These are phyloP conservation scores for Pantherophis guttatus DNA, from an alignment of 2,113 vertebrate genomes.

Conservation along the genomic window DNA sequence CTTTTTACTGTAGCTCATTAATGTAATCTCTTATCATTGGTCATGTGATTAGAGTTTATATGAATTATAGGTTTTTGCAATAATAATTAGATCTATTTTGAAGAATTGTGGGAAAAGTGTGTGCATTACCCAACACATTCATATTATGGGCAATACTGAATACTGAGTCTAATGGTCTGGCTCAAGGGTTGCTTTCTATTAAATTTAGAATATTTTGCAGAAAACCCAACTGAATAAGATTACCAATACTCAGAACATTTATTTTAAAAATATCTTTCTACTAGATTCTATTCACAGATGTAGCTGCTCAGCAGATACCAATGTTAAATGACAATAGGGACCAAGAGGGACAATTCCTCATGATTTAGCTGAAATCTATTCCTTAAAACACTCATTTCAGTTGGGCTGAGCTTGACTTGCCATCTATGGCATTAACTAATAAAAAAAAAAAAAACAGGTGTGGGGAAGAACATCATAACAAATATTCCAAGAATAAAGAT, in stretches of 20 bases:
- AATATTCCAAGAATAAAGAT: neutral
- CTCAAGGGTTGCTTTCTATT: neutral
- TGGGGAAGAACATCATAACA: neutral
- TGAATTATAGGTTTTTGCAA: neutral
- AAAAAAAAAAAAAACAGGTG: neutral
- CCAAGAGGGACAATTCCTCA: neutral
- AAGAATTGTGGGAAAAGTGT: neutral
- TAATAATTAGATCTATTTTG: neutral
- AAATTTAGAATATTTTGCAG: neutral
- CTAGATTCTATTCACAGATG: neutral
- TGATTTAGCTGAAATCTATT: neutral
- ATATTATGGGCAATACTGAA: neutral
- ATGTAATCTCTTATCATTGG: neutral
- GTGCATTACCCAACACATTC: neutral
- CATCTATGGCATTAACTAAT: neutral
- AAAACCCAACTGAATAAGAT: neutral
- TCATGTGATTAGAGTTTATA: neutral
- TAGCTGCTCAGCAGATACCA: neutral
- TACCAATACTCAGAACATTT: neutral
- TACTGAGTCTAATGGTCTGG: neutral
- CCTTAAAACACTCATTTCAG: neutral
- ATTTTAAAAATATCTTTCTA: neutral
- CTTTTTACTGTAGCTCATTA: neutral
- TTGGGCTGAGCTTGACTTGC: neutral
- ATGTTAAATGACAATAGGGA: neutral